Percentiles rank a stretch among this genome's conserved stretches.
phyloP scores from a whole-genome alignment of 2,888 invertebrate species.

The Megamerina dolium region DNA sequence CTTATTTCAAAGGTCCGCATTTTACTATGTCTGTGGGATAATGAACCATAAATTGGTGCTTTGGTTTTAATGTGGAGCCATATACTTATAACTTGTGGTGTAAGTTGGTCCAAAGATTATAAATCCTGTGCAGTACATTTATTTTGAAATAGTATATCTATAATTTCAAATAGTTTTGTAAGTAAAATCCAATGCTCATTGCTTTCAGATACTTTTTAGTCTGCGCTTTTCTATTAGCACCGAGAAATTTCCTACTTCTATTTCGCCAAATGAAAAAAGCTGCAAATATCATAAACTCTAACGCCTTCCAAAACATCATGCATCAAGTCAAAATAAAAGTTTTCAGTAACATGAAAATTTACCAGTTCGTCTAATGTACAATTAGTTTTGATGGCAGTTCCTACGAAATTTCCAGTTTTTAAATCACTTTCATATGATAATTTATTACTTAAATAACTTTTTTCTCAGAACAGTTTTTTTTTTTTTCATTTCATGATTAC shows the following conservation, averaged over 20 bases:
- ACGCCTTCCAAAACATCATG: constrained; percentile 19
- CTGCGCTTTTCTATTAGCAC: constrained; percentile 4
- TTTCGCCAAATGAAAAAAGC: constrained; percentile 18
- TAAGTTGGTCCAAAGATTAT: no score
- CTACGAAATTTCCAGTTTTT: constrained; percentile 14
- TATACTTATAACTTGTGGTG: no score
- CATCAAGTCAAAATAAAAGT: constrained; percentile 22
- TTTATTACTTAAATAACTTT: constrained; percentile 16
- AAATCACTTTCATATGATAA: constrained; percentile 18
- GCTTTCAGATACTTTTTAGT: constrained; percentile 3
- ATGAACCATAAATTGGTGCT: no score
- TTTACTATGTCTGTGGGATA: no score
- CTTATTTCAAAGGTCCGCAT: no score
- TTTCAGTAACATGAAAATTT: constrained; percentile 21
- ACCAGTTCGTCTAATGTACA: constrained; percentile 18
- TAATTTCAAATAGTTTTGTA: no score
- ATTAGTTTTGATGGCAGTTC: constrained; percentile 21
- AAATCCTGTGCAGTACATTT: no score
- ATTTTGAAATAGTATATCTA: no score
- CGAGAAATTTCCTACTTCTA: constrained; percentile 15
- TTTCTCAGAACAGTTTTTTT: constrained; percentile 15
- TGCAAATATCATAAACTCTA: constrained; percentile 18
- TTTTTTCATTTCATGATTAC: constrained; percentile 17
- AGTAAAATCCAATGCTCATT: constrained; percentile 1
- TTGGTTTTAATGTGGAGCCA: no score